Evolutionary conservation across 2,113 vertebrate species (phyloP), one percentile per base, ranked within the genome.

Genomic region (Gopherus evgoodei): DNA sequence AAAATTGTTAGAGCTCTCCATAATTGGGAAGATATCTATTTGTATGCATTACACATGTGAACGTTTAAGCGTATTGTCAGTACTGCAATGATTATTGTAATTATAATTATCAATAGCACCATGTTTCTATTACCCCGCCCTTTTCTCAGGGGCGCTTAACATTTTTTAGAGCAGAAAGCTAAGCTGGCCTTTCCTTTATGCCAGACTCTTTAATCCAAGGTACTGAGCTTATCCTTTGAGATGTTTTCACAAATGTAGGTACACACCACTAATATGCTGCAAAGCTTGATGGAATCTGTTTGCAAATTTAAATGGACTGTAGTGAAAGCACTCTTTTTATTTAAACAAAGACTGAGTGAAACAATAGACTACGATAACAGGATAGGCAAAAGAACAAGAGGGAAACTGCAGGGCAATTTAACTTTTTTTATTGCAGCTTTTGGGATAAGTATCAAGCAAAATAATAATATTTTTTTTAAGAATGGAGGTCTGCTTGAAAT

Each of bases 151-250:
- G 19, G 80, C 10, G 59, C 25, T 86, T 82, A 82, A 59, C 56
- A 47, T 83, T 86, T 52, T 56, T 81, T 86, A 89, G 78, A 72
- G n/a, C 25, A 86, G 54, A 84, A 91, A 83, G 42, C 81, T 95
- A 94, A 87, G 76, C 49, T 91, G 90, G 52, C 81, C 80, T 93
- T 94, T 94, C 75, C 79, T 89, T 92, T 91, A 65, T 57, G 56
- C 87, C 75, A 93, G 21, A 75, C 88, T 78, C 16, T 91, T 91
- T 96, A 57, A 94, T 84, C 38, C 17, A 90, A 86, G 49, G 47
- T 93, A 69, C 93, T 83, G 82, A 94, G 85, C 52, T 57, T 84
- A 89, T 10, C 65, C 62, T 87, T 22, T 81, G 86, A 91, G 56
- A 24, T 38, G 21, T 80, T 3, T 54, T 47, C 65, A 6, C 44